These are phyloP conservation scores for Uloborus diversus DNA, from an alignment of 1,140 invertebrate genomes.

Conservation along the genomic window DNA sequence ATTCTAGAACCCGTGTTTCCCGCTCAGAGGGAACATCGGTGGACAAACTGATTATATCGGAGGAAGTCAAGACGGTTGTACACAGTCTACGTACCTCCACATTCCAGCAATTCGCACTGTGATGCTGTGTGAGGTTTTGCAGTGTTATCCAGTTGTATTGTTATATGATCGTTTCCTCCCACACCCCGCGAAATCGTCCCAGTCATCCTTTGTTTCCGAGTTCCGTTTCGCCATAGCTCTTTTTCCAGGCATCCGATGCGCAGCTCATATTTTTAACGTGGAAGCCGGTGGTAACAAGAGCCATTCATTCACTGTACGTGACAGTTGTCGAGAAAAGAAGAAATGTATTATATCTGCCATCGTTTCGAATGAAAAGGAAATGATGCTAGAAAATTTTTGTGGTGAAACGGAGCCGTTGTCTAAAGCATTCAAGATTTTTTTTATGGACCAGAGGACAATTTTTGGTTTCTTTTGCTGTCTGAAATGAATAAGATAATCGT, in stretches of 20 bases:
- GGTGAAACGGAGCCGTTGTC: neutral
- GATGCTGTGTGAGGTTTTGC: constrained; percentile 11
- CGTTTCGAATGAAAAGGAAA: constrained; percentile 22
- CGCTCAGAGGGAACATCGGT: neutral
- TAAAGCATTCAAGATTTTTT: constrained; percentile 6
- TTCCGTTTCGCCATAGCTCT: neutral
- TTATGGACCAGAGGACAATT: constrained; percentile 1
- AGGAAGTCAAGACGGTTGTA: neutral
- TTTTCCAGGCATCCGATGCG: neutral
- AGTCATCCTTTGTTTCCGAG: neutral
- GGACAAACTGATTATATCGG: constrained; percentile 40
- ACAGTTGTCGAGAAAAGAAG: neutral
- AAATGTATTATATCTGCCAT: neutral
- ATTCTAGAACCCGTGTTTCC: constrained; percentile 14
- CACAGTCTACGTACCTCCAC: constrained; percentile 21
- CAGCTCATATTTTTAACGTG: constrained; percentile 40
- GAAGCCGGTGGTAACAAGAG: neutral
- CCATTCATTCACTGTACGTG: neutral
- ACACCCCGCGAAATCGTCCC: constrained; percentile 16
- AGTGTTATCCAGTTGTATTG: constrained; percentile 35
- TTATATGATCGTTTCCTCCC: constrained; percentile 26
- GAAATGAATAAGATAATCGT: constrained; percentile 26
- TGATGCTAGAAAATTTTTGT: neutral
- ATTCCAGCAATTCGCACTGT: neutral
- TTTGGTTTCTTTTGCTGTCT: constrained; percentile 32